These are phyloP conservation scores for Lithophane semibrunnea DNA, from an alignment of 2,888 invertebrate genomes.

Conservation along the genomic window DNA sequence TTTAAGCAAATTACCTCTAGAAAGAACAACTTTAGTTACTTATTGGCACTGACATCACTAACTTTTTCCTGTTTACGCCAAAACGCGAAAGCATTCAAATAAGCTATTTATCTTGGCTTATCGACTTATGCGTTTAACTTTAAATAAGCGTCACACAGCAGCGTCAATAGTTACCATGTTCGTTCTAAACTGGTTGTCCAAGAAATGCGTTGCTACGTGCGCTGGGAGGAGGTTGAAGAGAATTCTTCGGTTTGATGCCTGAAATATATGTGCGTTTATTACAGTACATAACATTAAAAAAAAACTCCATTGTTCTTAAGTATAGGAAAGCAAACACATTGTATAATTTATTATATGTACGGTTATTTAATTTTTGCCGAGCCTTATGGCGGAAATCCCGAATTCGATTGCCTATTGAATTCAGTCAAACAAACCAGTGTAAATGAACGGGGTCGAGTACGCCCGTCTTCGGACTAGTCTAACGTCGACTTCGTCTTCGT, in stretches of 20 bases:
- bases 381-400: background rate
- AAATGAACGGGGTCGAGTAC: background rate
- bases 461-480: background rate
- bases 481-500: too few relatives aligned
- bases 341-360: background rate
- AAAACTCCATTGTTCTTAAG: background rate
- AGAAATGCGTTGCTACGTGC: slow-evolving; percentile 97
- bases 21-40: background rate
- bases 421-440: background rate
- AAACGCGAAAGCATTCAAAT: slow-evolving; percentile 5
- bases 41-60: background rate
- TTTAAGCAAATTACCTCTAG: background rate
- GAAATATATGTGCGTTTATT: slow-evolving; percentile 51
- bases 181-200: slow-evolving; percentile 96
- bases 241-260: slow-evolving; percentile 96
- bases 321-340: background rate
- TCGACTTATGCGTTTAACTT: background rate
- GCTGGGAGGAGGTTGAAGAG: slow-evolving; percentile 97
- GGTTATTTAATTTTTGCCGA: too few relatives aligned
- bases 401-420: background rate
- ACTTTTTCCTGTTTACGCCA: slow-evolving; percentile 15
- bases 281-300: background rate
- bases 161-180: slow-evolving; percentile 92
- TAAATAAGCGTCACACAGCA: slow-evolving; percentile 11
- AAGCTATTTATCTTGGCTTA: background rate